Evolutionary conservation across 2,797 vertebrate species (phyloP).

Genomic region (Psittacula derbiana): DNA sequence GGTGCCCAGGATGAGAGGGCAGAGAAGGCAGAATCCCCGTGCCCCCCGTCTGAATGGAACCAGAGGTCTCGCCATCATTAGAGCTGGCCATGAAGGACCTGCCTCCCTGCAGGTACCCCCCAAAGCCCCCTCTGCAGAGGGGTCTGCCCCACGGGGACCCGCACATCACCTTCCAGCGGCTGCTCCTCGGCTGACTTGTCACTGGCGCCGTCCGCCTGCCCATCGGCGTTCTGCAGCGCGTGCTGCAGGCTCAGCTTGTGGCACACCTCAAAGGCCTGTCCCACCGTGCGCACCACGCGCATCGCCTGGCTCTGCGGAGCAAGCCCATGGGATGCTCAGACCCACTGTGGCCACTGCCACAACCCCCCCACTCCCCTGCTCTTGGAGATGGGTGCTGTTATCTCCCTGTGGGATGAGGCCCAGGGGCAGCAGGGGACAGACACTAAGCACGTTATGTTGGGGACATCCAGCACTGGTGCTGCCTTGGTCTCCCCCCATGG

Average conservation of each 20-base stretch:
- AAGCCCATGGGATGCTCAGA: accelerated
- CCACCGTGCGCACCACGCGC: conserved; percentile 85
- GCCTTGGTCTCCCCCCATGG: background rate
- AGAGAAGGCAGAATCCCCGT: accelerated
- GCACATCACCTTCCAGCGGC: conserved; percentile 69
- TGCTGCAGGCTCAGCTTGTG: conserved; percentile 89
- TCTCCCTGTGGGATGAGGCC: accelerated
- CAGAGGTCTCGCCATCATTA: accelerated
- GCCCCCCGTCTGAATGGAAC: accelerated
- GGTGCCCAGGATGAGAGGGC: accelerated
- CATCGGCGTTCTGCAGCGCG: conserved; percentile 77
- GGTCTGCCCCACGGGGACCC: background rate
- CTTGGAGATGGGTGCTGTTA: accelerated
- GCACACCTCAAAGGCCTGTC: conserved; percentile 89
- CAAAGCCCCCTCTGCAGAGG: background rate
- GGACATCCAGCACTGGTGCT: accelerated
- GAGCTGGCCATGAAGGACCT: accelerated
- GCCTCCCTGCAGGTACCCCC: background rate
- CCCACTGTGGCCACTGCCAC: accelerated
- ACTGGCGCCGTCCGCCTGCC: conserved; percentile 79
- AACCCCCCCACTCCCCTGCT: accelerated
- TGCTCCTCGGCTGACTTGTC: conserved; percentile 80
- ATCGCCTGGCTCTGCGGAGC: conserved; percentile 82
- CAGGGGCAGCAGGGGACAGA: background rate
- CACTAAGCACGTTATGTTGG: accelerated